Conservation (phyloP, 1,140 invertebrate genomes). For the Leptinotarsa defecta region DNA sequence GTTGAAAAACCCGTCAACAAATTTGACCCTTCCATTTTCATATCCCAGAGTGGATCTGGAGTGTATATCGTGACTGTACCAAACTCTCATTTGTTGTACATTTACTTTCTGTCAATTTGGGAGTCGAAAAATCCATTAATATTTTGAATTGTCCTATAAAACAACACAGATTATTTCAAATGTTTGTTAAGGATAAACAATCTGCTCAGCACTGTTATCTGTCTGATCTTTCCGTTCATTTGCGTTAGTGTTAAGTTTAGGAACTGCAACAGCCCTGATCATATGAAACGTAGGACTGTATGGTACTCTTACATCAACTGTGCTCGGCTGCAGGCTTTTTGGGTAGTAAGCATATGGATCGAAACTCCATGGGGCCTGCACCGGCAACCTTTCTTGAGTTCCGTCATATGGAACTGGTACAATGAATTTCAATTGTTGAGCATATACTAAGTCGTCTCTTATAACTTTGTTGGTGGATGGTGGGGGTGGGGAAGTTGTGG, state of each 20-base stretch:
- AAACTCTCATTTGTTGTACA: too few species aligned
- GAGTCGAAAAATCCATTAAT: too few species aligned
- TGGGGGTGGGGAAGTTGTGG: constrained; percentile 27
- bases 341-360: constrained; percentile 50
- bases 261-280: constrained; percentile 48
- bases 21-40: too few species aligned
- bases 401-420: constrained; percentile 47
- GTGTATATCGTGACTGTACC: too few species aligned
- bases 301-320: constrained; percentile 40
- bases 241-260: constrained; percentile 16
- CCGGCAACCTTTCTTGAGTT: neutral
- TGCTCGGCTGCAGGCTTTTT: constrained; percentile 39
- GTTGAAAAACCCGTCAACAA: too few species aligned
- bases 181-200: too few species aligned
- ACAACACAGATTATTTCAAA: too few species aligned
- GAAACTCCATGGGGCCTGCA: constrained; percentile 40
- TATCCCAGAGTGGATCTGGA: too few species aligned
- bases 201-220: neutral
- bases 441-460: constrained; percentile 30
- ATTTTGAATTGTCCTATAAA: too few species aligned
- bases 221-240: neutral
- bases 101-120: too few species aligned
- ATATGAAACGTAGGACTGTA: constrained; percentile 49
- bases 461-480: constrained; percentile 36
- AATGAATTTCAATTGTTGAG: constrained; percentile 50